A percentile compares a stretch with the other conserved stretches of the same genome.
Evolutionary conservation across 2,888 invertebrate genomes (phyloP).

Genomic region (Macropis europaea): DNA sequence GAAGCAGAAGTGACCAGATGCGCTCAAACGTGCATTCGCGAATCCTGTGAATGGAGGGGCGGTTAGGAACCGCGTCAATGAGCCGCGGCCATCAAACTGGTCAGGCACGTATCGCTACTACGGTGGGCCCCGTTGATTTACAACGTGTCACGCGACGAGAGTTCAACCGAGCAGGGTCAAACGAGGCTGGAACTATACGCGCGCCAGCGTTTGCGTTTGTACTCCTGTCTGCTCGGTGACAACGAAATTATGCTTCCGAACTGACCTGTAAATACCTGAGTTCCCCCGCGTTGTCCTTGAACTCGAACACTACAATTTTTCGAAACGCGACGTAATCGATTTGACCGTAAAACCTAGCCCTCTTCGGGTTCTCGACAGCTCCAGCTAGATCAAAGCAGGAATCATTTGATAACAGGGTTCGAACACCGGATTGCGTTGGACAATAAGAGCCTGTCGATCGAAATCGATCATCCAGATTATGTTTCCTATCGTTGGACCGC

Average conservation of each 20-base stretch:
- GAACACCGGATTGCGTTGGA: too few relatives aligned
- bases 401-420: too few relatives aligned
- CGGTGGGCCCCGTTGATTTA: constrained; percentile 69
- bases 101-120: constrained; percentile 68
- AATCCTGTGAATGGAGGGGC: constrained; percentile 68
- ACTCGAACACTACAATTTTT: not conserved
- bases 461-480: too few relatives aligned
- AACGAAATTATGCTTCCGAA: constrained; percentile 43
- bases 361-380: too few relatives aligned
- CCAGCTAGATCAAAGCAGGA: too few relatives aligned
- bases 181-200: constrained; percentile 51
- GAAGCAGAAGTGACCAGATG: constrained; percentile 9
- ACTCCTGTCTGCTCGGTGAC: constrained; percentile 9
- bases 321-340: too few relatives aligned
- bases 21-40: constrained; percentile 32
- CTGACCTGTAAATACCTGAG: not conserved
- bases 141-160: constrained; percentile 68
- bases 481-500: too few relatives aligned
- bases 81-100: constrained; percentile 72
- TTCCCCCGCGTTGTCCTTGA: not conserved
- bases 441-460: too few relatives aligned
- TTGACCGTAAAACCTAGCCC: too few relatives aligned
- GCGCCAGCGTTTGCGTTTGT: constrained; percentile 35
- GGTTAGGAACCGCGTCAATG: constrained; percentile 70
- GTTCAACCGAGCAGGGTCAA: constrained; percentile 67